phyloP scores from a whole-genome alignment of 2,797 vertebrate species.

The Falco naumanni region DNA sequence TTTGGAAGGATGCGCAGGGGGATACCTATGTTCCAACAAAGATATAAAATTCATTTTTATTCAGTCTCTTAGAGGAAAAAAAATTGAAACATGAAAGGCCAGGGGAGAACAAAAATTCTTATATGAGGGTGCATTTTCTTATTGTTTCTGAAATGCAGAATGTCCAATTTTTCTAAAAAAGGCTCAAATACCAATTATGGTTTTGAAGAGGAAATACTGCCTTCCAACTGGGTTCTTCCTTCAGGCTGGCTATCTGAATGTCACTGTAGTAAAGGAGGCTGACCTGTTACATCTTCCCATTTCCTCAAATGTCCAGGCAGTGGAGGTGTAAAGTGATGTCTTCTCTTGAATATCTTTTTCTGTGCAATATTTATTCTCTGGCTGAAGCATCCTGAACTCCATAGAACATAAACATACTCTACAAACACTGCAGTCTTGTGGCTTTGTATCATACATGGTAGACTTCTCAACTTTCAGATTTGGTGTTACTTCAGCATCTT shows the following conservation, averaged over 20 bases:
- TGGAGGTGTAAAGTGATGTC: not conserved
- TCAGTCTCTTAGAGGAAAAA: not conserved
- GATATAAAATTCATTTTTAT: not conserved
- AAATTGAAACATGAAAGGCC: not conserved
- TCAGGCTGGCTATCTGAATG: not conserved
- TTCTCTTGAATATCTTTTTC: not conserved
- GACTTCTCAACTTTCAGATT: not conserved
- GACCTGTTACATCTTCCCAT: not conserved
- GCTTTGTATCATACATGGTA: not conserved
- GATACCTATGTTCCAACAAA: not conserved
- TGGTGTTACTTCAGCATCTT: not conserved
- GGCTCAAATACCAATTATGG: not conserved
- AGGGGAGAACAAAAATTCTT: rapidly evolving
- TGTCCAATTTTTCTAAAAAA: not conserved
- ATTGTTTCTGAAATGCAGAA: not conserved
- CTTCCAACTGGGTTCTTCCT: not conserved
- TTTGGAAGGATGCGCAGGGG: not conserved
- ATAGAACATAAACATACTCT: not conserved
- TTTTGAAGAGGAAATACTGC: not conserved
- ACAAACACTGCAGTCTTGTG: not conserved
- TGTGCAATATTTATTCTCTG: not conserved
- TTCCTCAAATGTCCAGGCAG: not conserved
- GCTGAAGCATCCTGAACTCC: not conserved
- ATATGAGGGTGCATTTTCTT: not conserved
- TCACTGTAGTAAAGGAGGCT: not conserved